Percentiles rank a stretch among this genome's conserved stretches.
These are phyloP conservation scores for Mystacornis crossleyi DNA, from an alignment of 2,113 vertebrate species.

Conservation along the genomic window DNA sequence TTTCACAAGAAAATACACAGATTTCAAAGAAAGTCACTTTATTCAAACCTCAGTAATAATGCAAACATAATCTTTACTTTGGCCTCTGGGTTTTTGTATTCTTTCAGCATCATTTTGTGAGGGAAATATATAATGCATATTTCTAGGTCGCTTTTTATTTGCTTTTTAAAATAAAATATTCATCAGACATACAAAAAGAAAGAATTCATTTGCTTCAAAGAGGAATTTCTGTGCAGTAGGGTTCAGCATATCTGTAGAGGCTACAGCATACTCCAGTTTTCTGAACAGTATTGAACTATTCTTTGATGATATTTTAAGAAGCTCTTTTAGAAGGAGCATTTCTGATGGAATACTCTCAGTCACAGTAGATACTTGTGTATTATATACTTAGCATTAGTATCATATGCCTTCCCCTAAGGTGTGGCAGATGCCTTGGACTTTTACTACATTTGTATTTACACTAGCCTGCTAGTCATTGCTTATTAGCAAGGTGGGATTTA, in stretches of 20 bases:
- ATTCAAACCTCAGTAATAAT: not conserved
- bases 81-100: not conserved
- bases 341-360: not conserved
- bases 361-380: not conserved
- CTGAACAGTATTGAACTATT: not conserved
- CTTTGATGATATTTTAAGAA: slow-evolving; percentile 10
- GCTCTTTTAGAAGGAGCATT: not conserved
- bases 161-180: not conserved
- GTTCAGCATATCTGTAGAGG: not conserved
- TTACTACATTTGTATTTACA: not conserved
- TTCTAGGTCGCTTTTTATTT: not conserved
- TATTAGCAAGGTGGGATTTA: not conserved
- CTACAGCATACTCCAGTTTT: not conserved
- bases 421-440: not conserved
- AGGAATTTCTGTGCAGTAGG: not conserved
- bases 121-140: not conserved
- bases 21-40: not conserved
- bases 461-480: not conserved
- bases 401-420: not conserved
- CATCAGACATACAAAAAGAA: not conserved
- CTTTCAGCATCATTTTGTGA: not conserved
- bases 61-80: not conserved
- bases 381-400: not conserved
- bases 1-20: not conserved
- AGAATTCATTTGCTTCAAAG: not conserved